Percentiles rank a stretch among this genome's conserved stretches.
Conservation (phyloP, 2,797 vertebrate species). For the Acridotheres tristis region DNA sequence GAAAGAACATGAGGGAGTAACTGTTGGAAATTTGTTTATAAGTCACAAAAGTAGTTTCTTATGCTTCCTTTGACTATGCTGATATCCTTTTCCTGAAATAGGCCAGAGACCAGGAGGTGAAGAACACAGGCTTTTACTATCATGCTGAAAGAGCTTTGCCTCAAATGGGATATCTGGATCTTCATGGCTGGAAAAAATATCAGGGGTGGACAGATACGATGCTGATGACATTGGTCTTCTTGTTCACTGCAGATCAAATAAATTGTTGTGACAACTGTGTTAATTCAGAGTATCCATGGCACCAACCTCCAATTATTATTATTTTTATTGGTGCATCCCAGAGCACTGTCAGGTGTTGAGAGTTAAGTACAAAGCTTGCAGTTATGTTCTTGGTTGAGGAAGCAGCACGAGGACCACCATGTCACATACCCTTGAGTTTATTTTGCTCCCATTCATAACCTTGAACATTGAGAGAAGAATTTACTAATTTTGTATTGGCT, state of each 20-base stretch:
- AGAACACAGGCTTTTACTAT: neutral
- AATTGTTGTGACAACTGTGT: neutral
- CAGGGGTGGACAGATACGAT: neutral
- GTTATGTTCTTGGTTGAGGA: neutral
- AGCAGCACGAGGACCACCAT: neutral
- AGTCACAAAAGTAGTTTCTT: neutral
- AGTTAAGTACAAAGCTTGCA: neutral
- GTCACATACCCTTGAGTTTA: neutral
- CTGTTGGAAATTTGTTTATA: neutral
- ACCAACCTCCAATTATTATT: neutral
- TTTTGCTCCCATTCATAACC: neutral
- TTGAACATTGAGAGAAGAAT: neutral
- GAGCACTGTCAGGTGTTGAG: neutral
- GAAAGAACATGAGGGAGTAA: neutral
- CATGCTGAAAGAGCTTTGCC: accelerated
- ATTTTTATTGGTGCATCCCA: neutral
- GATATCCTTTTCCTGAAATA: neutral
- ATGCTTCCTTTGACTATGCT: neutral
- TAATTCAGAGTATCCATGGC: neutral
- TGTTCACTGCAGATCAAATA: neutral
- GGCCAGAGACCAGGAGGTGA: neutral
- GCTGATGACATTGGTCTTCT: neutral
- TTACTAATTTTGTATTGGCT: neutral
- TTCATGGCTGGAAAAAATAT: accelerated
- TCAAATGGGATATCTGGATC: neutral